Base-by-base conservation (phyloP, 2,888 invertebrate genomes). In the Erpobdella octoculata region DNA sequence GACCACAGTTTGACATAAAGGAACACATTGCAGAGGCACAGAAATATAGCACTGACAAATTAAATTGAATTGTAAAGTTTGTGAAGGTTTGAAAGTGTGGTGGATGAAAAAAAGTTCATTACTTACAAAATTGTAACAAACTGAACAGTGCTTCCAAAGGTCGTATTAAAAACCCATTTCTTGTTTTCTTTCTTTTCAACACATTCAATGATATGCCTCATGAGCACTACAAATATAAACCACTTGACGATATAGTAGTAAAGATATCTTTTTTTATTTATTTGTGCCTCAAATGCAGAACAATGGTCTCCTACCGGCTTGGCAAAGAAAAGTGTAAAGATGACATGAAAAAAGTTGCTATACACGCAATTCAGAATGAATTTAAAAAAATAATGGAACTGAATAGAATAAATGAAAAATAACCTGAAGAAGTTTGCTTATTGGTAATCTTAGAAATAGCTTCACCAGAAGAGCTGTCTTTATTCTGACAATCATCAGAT, bases 1-100 rank as follows among this genome's bases (percentile, higher is more conserved):
- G 88, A 86, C 89, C 90, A 90, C 77, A 93, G 86, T 85, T 90
- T 89, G 85, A 90, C 90, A 86, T 91, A 91, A 73, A 93, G 87
- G 82, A 90, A 86, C 76, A 89, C 90, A 85, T 90, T 90, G 80
- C 89, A 88, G 76, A 89, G 78, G 58, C 87, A 83, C 79, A 91
- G 84, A 78, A 85, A 80, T 36, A 91, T 84, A 75, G 81, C 75
- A 48, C 82, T 82, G 78, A 59, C 78, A 76, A 6, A 71, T 46
- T n/a, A n/a, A n/a, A n/a, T n/a, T n/a, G n/a, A n/a, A n/a, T n/a
- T n/a, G n/a, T n/a, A n/a, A n/a, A n/a, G n/a, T n/a, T n/a, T n/a
- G n/a, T n/a, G n/a, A n/a, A n/a, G n/a, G n/a, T n/a, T n/a, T n/a
- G n/a, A n/a, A n/a, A n/a, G n/a, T n/a, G n/a, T n/a, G n/a, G n/a